phyloP scores from a whole-genome alignment of 92 coral and sea anemone species.

The Siderastrea siderea region DNA sequence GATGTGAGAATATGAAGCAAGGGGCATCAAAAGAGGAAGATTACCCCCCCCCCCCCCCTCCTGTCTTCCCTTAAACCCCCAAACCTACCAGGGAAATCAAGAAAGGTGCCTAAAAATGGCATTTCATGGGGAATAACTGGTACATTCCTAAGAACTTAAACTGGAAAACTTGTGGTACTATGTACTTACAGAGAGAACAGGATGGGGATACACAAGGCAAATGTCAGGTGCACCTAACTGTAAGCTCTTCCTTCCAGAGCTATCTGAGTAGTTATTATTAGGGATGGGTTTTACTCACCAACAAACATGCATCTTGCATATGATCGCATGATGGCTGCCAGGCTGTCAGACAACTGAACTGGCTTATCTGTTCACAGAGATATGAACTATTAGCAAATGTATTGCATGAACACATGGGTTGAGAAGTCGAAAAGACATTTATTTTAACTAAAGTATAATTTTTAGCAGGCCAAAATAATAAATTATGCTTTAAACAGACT shows the following conservation, averaged over 20 bases:
- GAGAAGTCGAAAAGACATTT: not conserved
- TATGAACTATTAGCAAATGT: not conserved
- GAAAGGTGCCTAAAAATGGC: too few relatives aligned
- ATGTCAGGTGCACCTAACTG: not conserved
- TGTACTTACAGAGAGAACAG: not conserved
- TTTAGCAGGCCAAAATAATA: too few relatives aligned
- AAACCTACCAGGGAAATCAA: too few relatives aligned
- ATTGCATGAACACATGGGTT: not conserved
- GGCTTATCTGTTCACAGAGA: slow-evolving; percentile 15
- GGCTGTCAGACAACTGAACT: slow-evolving; percentile 52
- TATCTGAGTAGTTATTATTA: not conserved
- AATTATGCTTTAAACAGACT: too few relatives aligned
- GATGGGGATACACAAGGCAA: not conserved
- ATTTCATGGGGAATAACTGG: too few relatives aligned
- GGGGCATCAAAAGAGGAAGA: too few relatives aligned
- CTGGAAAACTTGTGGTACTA: not conserved
- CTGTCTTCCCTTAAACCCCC: too few relatives aligned
- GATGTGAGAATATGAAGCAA: too few relatives aligned
- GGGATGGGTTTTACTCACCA: slow-evolving; percentile 69
- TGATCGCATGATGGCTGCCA: slow-evolving; percentile 76
- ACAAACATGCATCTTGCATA: slow-evolving; percentile 84
- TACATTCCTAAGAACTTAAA: not conserved
- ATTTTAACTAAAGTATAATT: too few relatives aligned
- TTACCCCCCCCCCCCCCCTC: too few relatives aligned
- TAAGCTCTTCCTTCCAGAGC: not conserved